phyloP scores from a whole-genome alignment of 2,797 vertebrate species.

The Enoplosus armatus region DNA sequence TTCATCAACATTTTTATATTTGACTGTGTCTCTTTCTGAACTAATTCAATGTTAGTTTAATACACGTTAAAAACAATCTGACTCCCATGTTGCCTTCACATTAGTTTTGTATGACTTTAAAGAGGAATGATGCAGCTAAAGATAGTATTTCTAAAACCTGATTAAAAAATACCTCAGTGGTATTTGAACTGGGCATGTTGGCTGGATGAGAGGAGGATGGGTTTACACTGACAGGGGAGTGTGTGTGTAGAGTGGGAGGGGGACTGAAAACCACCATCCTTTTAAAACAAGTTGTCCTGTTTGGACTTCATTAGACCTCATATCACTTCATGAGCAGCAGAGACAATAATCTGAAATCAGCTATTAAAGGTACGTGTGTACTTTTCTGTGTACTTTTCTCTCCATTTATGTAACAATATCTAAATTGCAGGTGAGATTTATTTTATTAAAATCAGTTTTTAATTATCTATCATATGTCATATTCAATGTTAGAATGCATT shows the following conservation, averaged over 20 bases:
- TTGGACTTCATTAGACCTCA: conserved; percentile 67
- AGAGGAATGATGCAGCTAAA: conserved; percentile 7
- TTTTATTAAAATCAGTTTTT: background rate
- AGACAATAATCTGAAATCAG: conserved; percentile 39
- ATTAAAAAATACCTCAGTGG: conserved; percentile 56
- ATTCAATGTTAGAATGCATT: background rate
- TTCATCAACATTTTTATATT: conserved; percentile 23
- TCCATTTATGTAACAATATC: background rate
- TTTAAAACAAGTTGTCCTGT: conserved; percentile 77
- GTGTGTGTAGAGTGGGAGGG: conserved; percentile 67
- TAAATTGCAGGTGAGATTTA: background rate
- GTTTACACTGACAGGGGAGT: conserved; percentile 37
- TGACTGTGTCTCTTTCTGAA: background rate
- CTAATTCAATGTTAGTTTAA: background rate
- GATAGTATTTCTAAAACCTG: conserved; percentile 37
- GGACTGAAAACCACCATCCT: conserved; percentile 61
- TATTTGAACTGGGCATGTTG: conserved; percentile 43
- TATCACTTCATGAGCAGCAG: conserved; percentile 45
- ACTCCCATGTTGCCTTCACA: background rate
- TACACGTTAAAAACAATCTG: background rate
- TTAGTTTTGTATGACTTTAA: conserved; percentile 16
- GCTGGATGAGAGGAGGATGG: conserved; percentile 48
- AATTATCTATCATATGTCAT: background rate
- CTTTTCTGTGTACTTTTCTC: background rate
- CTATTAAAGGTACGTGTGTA: conserved; percentile 61